These are phyloP conservation scores for Hyles vespertilio DNA, from an alignment of 1,140 invertebrate genomes.

Conservation along the genomic window DNA sequence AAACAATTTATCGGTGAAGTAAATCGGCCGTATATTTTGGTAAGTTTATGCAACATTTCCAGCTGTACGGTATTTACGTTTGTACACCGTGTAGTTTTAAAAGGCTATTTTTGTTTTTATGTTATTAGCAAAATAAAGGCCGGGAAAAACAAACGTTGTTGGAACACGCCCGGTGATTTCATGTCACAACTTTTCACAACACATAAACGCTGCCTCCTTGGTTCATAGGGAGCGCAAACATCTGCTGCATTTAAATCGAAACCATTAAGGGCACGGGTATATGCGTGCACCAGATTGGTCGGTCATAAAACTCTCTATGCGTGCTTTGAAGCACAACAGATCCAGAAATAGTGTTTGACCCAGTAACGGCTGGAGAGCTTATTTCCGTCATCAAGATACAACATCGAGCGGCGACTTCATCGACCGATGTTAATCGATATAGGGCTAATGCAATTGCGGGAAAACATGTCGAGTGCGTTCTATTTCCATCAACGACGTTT, in stretches of 20 bases:
- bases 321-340: slow-evolving; percentile 56
- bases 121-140: not conserved
- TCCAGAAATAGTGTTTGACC: slow-evolving; percentile 70
- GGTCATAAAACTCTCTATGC: slow-evolving; percentile 52
- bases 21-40: not conserved
- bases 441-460: slow-evolving; percentile 16
- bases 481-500: too few relatives aligned
- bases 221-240: slow-evolving; percentile 1
- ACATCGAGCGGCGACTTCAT: slow-evolving; percentile 27
- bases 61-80: too few relatives aligned
- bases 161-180: not conserved
- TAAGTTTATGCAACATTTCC: too few relatives aligned
- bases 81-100: too few relatives aligned
- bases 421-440: slow-evolving; percentile 37
- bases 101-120: not conserved
- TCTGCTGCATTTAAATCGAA: slow-evolving; percentile 22
- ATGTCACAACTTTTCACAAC: not conserved
- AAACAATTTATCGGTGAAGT: slow-evolving; percentile 9
- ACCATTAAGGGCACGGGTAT: slow-evolving; percentile 33
- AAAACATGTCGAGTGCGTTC: too few relatives aligned
- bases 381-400: slow-evolving; percentile 67
- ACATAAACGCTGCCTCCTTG: not conserved
- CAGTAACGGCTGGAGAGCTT: slow-evolving; percentile 69
- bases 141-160: not conserved
- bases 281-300: slow-evolving; percentile 34